Evolutionary conservation across 2,113 vertebrate species (phyloP).

Genomic region (Cyprinus carpio): DNA sequence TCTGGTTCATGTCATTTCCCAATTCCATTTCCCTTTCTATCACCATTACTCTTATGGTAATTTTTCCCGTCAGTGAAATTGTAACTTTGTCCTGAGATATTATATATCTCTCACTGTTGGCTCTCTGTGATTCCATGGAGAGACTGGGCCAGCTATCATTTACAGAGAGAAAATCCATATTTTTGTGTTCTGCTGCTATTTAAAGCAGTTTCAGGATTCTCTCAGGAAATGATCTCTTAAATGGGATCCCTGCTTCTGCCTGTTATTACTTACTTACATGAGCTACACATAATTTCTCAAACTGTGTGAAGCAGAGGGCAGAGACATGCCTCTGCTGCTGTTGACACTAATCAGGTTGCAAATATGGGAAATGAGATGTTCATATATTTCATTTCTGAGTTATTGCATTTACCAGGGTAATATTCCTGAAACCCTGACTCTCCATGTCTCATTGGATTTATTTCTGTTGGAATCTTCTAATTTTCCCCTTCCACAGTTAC

Average conservation of each 20-base stretch:
- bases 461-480: slow-evolving; percentile 42
- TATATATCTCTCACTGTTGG: slow-evolving; percentile 17
- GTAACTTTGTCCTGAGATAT: slow-evolving; percentile 31
- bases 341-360: slow-evolving; percentile 61
- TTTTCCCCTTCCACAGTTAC: slow-evolving; percentile 21
- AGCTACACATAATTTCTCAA: slow-evolving; percentile 52
- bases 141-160: slow-evolving; percentile 39
- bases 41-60: neutral
- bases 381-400: slow-evolving; percentile 62
- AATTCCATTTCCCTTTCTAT: slow-evolving; percentile 19
- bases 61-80: neutral
- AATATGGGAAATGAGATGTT: slow-evolving; percentile 61
- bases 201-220: slow-evolving; percentile 53
- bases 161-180: slow-evolving; percentile 52
- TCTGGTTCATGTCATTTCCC: slow-evolving; percentile 21
- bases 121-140: slow-evolving; percentile 41
- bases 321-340: slow-evolving; percentile 43
- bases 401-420: slow-evolving; percentile 60
- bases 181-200: slow-evolving; percentile 53
- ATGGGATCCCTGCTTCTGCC: slow-evolving; percentile 39
- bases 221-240: slow-evolving; percentile 54
- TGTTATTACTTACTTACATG: slow-evolving; percentile 40
- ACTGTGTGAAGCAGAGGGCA: slow-evolving; percentile 52
- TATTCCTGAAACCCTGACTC: slow-evolving; percentile 42
- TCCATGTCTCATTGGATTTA: slow-evolving; percentile 46